Evolutionary conservation across 2,888 invertebrate species (phyloP).

Genomic region (Panzeria rudis): DNA sequence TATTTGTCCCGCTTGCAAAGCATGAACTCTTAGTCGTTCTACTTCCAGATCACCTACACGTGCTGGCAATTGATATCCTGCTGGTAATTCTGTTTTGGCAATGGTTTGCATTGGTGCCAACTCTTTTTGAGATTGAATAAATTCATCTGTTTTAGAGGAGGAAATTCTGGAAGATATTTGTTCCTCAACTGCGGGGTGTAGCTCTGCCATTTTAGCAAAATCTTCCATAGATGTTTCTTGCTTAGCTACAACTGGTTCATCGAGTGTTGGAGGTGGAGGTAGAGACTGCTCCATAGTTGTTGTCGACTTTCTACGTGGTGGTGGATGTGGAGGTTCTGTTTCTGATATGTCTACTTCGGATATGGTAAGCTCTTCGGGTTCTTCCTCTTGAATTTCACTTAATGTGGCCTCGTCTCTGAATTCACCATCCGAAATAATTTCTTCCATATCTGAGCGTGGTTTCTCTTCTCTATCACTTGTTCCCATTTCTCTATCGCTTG

Average conservation of each 20-base stretch:
- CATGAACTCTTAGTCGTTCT: constrained; percentile 90
- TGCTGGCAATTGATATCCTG: constrained; percentile 74
- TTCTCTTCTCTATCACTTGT: constrained; percentile 65
- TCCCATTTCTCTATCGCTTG: constrained; percentile 56
- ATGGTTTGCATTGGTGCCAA: constrained; percentile 63
- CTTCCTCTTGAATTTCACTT: constrained; percentile 74
- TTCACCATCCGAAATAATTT: constrained; percentile 57
- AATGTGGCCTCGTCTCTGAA: constrained; percentile 41
- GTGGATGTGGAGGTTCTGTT: constrained; percentile 76
- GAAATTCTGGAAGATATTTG: neutral
- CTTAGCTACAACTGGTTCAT: constrained; percentile 17
- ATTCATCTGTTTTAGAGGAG: constrained; percentile 27
- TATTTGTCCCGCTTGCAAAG: constrained; percentile 91
- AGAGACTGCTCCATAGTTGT: constrained; percentile 76
- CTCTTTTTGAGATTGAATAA: constrained; percentile 60
- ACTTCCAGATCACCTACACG: constrained; percentile 90
- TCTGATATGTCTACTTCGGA: constrained; percentile 54
- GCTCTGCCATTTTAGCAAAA: constrained; percentile 44
- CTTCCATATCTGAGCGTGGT: constrained; percentile 71
- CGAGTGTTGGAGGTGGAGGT: constrained; percentile 52
- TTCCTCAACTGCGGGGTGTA: constrained; percentile 64
- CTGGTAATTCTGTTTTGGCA: constrained; percentile 56
- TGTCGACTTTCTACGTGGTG: constrained; percentile 80
- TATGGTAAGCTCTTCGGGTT: constrained; percentile 75
- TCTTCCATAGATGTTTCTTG: constrained; percentile 50